Evolutionary conservation across 2,888 invertebrate genomes (phyloP), one percentile per base, ranked within the genome.

Genomic region (Dicranocentrus wangi): DNA sequence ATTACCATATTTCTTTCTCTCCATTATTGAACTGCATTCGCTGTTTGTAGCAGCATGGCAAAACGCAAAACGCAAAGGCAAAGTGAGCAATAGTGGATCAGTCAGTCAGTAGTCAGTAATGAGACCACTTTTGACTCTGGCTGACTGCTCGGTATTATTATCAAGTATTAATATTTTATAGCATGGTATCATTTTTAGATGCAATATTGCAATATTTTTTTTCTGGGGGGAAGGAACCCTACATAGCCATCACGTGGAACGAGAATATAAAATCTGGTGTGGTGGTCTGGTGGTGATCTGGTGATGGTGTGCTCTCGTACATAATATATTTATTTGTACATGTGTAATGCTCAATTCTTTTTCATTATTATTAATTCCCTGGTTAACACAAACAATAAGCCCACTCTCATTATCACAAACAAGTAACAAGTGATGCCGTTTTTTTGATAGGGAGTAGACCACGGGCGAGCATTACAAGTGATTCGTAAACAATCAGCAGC

Each of bases 211-310:
- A 68, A 13, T 43, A n/a, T 47, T 68, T 43, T 23, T 63, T 19
- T 23, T 21, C 43, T n/a, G n/a, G n/a, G n/a, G 28, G 63, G 71
- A 78, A 53, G 55, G 76, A 63, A 81, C 75, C 70, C 70, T 51
- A 82, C 53, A 77, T 71, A 77, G 42, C 65, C 82, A 82, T 53
- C 68, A 72, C 39, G 71, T 77, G 77, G 82, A 82, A 82, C 82
- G 77, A 66, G 55, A 27, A 39, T 68, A 39, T 23, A 19, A 47
- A 47, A 32, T 32, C 32, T 32, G 5, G 32, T n/a, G 13, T 8
- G 5, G 39, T 13, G 39, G 7, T 39, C 39, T 39, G 7, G 39
- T 13, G 13, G 39, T 8, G 7, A 39, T n/a, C n/a, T n/a, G n/a
- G 39, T 8, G 39, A 39, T 47, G 2, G 47, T n/a, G n/a, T n/a